phyloP scores from a whole-genome alignment of 1,140 invertebrate species.

The Drosophila navojoa region DNA sequence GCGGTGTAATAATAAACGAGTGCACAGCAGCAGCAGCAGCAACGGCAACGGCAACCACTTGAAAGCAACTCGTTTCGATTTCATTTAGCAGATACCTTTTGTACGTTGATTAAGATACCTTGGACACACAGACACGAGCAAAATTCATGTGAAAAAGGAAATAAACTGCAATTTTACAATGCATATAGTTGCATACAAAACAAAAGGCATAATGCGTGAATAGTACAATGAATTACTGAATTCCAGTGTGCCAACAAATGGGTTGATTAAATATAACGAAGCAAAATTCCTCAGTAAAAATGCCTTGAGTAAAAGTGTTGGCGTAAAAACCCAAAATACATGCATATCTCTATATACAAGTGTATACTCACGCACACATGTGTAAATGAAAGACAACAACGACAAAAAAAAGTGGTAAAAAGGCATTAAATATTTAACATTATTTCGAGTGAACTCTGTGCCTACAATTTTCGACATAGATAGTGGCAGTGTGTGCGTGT shows the following conservation, averaged over 20 bases:
- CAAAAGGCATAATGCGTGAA: constrained; percentile 20
- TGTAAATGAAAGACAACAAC: constrained; percentile 23
- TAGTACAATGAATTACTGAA: constrained; percentile 27
- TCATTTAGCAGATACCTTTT: constrained; percentile 83
- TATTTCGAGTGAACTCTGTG: constrained; percentile 67
- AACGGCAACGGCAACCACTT: constrained; percentile 80
- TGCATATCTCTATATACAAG: constrained; percentile 16
- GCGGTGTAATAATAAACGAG: constrained; percentile 78
- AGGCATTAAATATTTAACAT: constrained; percentile 65
- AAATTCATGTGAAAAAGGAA: constrained; percentile 59
- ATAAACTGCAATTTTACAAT: constrained; percentile 49
- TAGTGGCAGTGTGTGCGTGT: constrained; percentile 47
- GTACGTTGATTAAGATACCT: constrained; percentile 83
- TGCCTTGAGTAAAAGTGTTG: constrained; percentile 73
- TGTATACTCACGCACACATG: constrained; percentile 41
- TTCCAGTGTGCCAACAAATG: constrained; percentile 59
- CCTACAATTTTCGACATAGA: constrained; percentile 44
- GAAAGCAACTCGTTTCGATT: constrained; percentile 83
- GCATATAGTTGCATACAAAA: constrained; percentile 24
- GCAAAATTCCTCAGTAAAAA: constrained; percentile 61
- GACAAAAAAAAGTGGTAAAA: constrained; percentile 55
- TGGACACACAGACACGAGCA: constrained; percentile 61
- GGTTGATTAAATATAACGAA: constrained; percentile 26
- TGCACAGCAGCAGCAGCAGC: constrained; percentile 63
- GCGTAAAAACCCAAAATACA: constrained; percentile 65